Base-by-base conservation (phyloP, 2,888 invertebrate genomes). In the Ceratothoa steindachneri region DNA sequence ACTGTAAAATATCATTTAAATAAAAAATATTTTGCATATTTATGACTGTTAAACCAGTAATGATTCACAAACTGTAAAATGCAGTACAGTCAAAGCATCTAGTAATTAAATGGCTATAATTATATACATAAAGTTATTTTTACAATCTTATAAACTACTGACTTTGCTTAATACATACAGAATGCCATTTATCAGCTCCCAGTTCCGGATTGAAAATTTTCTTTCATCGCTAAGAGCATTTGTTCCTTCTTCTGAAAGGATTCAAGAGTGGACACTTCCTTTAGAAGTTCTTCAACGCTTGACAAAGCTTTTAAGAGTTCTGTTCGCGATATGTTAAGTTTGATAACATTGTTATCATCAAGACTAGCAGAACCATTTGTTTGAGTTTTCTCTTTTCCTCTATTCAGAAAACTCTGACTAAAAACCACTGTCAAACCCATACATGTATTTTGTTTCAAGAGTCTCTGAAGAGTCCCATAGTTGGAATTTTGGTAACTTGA, bases 191-290 rank as follows among this genome's bases (percentile, higher is more conserved):
- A 60, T 60, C 60, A 60, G 60, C 60, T 60, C 22, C 60, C 60
- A 60, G 60, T 60, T 12, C 27, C 60, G 12, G 60, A 15, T 24
- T 60, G 60, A 60, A 78, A 78, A 5, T 71, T 76, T 67, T 78
- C 68, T 51, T 71, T 78, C 78, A 78, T 78, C 19, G 73, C 65
- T 27, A 68, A 69, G 27, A 78, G 73, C 78, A 78, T 78, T 15
- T 41, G 51, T 52, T 75, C 71, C 30, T 71, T 73, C 24, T 65
- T 55, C 15, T 72, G 65, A n/a, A 69, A 60, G 29, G 68, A 72
- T 30, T 78, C 73, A 22, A 71, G 29, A n/a, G 73, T 68, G 7
- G 72, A 67, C 1, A 73, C 70, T 71, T 78, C 73, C 67, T 74
- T 78, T 1, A 78, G 51, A 9, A 73, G 30, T 24, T 75, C 75